Conservation (phyloP, 1,140 invertebrate genomes). For the Arctopsyche grandis region DNA sequence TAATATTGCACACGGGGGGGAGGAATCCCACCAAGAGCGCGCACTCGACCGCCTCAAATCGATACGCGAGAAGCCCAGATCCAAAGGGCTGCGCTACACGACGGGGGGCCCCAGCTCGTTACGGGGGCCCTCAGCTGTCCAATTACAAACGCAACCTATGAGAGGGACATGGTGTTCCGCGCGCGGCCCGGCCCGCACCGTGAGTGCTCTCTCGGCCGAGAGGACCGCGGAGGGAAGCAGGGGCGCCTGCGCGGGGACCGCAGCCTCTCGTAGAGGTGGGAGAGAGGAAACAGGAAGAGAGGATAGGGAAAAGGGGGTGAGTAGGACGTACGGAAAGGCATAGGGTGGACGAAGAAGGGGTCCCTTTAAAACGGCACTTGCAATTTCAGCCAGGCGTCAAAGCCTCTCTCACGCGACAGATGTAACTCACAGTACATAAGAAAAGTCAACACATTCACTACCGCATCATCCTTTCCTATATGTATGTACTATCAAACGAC, state of each 20-base stretch:
- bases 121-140: conserved; percentile 1
- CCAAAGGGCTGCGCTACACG: too few relatives aligned
- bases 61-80: neutral
- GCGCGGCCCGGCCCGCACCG: conserved; percentile 2
- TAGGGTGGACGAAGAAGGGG: neutral
- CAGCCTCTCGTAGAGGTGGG: neutral
- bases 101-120: neutral
- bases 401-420: too few relatives aligned
- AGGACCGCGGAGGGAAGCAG: neutral
- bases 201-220: neutral
- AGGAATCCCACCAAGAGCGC: neutral
- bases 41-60: neutral
- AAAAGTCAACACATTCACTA: too few relatives aligned
- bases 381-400: too few relatives aligned
- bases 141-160: neutral
- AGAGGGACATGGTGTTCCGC: neutral
- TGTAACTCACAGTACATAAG: too few relatives aligned
- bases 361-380: too few relatives aligned
- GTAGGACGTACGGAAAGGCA: neutral
- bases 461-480: too few relatives aligned
- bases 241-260: conserved; percentile 2
- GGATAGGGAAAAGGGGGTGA: neutral
- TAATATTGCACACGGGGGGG: neutral
- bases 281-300: neutral
- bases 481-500: too few relatives aligned